phyloP scores from a whole-genome alignment of 92 coral and sea anemone species.

The Scolanthus callimorphus region DNA sequence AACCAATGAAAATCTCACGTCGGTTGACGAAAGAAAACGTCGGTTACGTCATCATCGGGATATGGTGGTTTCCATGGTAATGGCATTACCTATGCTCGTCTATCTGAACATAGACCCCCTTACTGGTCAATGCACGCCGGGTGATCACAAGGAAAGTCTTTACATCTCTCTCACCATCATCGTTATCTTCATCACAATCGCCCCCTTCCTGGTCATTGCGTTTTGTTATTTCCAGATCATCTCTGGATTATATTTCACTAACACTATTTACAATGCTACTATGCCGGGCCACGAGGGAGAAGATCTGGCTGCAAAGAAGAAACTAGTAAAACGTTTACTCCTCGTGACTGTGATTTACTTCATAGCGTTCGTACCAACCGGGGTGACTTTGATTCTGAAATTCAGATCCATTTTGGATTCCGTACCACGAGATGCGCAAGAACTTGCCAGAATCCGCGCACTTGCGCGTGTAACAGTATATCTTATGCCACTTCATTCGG shows the following conservation, averaged over 20 bases:
- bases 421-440: not conserved
- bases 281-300: not conserved
- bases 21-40: slow-evolving; percentile 33
- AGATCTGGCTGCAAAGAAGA: slow-evolving; percentile 21
- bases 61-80: slow-evolving; percentile 38
- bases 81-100: slow-evolving; percentile 38
- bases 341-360: slow-evolving; percentile 31
- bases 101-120: slow-evolving; percentile 16
- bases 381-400: slow-evolving; percentile 25
- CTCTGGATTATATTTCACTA: slow-evolving; percentile 23
- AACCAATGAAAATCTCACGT: slow-evolving; percentile 29
- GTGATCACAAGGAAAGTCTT: slow-evolving; percentile 3
- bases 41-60: slow-evolving; percentile 30
- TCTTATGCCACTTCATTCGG: slow-evolving; percentile 23
- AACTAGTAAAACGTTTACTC: slow-evolving; percentile 22
- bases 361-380: slow-evolving; percentile 40
- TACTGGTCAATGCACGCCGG: slow-evolving; percentile 16
- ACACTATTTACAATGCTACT: slow-evolving; percentile 27
- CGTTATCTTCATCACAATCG: slow-evolving; percentile 12
- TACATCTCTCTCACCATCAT: not conserved
- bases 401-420: slow-evolving; percentile 3
- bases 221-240: slow-evolving; percentile 31
- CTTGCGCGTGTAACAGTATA: slow-evolving; percentile 3
- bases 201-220: slow-evolving; percentile 30
- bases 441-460: not conserved